Conservation (phyloP, 2,888 invertebrate species). For the Drosophila villosipedis region DNA sequence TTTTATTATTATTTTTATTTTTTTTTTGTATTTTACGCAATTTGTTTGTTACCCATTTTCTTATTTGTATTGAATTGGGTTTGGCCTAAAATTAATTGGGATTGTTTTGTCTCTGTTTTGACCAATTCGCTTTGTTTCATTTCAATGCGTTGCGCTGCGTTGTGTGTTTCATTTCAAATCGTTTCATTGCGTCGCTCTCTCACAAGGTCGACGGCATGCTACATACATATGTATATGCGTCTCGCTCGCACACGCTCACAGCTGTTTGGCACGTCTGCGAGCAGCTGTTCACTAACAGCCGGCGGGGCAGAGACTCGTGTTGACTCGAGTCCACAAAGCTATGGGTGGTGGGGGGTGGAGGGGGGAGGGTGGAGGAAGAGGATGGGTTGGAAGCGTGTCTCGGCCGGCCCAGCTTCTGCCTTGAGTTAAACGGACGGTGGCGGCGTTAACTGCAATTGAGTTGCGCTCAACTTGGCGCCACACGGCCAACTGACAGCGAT, state of each 20-base stretch:
- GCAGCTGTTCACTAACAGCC: slow-evolving; percentile 58
- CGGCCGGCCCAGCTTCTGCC: slow-evolving; percentile 2
- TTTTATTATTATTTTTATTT: background rate
- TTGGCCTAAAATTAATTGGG: slow-evolving; percentile 19
- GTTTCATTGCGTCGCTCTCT: slow-evolving; percentile 35
- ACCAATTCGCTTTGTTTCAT: slow-evolving; percentile 30
- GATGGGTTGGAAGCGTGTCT: background rate
- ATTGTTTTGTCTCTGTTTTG: slow-evolving; percentile 26
- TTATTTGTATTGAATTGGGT: background rate
- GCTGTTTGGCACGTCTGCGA: slow-evolving; percentile 58
- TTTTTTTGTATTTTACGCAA: background rate
- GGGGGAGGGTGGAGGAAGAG: background rate
- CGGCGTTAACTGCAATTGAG: slow-evolving; percentile 46
- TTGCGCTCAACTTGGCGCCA: slow-evolving; percentile 69
- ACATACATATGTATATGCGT: slow-evolving; percentile 28
- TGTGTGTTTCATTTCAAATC: slow-evolving; percentile 31
- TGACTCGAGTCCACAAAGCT: background rate
- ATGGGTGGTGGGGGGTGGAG: background rate
- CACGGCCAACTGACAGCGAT: slow-evolving; percentile 59
- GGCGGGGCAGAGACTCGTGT: background rate
- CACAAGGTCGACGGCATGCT: slow-evolving; percentile 57
- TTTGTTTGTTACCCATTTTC: slow-evolving; percentile 1
- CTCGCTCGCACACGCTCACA: slow-evolving; percentile 53
- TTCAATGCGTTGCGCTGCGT: slow-evolving; percentile 18
- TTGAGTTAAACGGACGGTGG: slow-evolving; percentile 13